These are phyloP conservation scores for Novumbra hubbsi DNA, from an alignment of 2,797 vertebrate species.

Conservation along the genomic window DNA sequence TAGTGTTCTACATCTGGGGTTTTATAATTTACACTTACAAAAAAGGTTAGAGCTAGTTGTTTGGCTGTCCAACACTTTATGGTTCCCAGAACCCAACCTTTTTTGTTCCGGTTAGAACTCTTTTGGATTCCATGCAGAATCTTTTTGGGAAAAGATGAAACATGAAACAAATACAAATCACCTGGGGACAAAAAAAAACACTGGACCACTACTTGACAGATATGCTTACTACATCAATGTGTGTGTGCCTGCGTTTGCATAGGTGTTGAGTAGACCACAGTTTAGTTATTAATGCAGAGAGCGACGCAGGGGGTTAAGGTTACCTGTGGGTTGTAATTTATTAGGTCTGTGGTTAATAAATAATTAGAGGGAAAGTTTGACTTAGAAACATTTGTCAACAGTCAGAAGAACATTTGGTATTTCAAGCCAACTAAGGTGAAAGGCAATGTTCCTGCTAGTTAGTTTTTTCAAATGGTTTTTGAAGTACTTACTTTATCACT, in stretches of 20 bases:
- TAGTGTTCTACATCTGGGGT: too few species aligned
- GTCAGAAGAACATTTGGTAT: background rate
- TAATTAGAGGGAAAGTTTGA: constrained; percentile 3
- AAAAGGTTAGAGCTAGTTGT: too few species aligned
- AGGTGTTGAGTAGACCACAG: background rate
- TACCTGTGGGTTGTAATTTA: background rate
- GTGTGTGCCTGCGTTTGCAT: constrained; percentile 19
- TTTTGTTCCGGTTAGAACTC: too few species aligned
- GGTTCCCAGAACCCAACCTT: too few species aligned
- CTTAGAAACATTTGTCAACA: background rate
- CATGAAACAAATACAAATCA: too few species aligned
- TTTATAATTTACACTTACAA: too few species aligned
- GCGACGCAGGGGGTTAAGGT: background rate
- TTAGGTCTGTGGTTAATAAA: background rate
- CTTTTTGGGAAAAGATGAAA: too few species aligned
- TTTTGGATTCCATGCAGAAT: too few species aligned
- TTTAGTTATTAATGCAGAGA: background rate
- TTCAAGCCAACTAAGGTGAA: background rate
- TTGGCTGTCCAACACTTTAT: too few species aligned
- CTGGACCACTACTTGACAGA: background rate
- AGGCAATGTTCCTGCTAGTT: background rate
- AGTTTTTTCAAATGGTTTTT: constrained; percentile 1
- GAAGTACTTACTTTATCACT: background rate
- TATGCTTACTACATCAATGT: constrained; percentile 13
- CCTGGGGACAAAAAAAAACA: too few species aligned